Evolutionary conservation across 1,140 invertebrate genomes (phyloP).

Genomic region (Brachystomella parvula): DNA sequence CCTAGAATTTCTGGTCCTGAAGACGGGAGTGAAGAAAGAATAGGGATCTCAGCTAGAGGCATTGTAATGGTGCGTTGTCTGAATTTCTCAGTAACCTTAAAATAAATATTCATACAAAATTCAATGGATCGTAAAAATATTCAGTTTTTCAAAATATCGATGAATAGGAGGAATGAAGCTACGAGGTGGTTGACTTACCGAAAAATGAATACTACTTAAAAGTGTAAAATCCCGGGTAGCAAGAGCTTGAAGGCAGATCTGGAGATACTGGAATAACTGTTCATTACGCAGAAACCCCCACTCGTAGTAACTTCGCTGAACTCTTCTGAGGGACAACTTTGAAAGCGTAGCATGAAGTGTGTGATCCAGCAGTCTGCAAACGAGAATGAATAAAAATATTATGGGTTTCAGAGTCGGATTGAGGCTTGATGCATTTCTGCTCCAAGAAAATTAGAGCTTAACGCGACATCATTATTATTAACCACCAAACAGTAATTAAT

Average conservation of each 20-base stretch:
- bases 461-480: not conserved
- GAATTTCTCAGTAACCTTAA: not conserved
- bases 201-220: not conserved
- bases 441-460: not conserved
- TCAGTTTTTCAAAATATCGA: not conserved
- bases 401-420: not conserved
- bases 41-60: not conserved
- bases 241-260: slow-evolving; percentile 27
- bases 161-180: not conserved
- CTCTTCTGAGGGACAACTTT: not conserved
- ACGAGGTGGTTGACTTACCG: not conserved
- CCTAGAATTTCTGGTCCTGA: not conserved
- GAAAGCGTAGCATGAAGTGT: slow-evolving; percentile 16
- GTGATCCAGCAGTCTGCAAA: slow-evolving; percentile 30
- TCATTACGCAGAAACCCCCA: slow-evolving; percentile 36
- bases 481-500: not conserved
- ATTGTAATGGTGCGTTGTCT: not conserved
- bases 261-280: slow-evolving; percentile 22
- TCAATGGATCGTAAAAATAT: not conserved
- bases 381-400: not conserved
- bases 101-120: not conserved
- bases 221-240: slow-evolving; percentile 25
- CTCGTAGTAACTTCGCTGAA: slow-evolving; percentile 27
- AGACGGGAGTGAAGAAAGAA: not conserved
- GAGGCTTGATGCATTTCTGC: slow-evolving; percentile 7